These are phyloP conservation scores for Numida meleagris DNA, from an alignment of 2,113 vertebrate genomes.

Conservation along the genomic window DNA sequence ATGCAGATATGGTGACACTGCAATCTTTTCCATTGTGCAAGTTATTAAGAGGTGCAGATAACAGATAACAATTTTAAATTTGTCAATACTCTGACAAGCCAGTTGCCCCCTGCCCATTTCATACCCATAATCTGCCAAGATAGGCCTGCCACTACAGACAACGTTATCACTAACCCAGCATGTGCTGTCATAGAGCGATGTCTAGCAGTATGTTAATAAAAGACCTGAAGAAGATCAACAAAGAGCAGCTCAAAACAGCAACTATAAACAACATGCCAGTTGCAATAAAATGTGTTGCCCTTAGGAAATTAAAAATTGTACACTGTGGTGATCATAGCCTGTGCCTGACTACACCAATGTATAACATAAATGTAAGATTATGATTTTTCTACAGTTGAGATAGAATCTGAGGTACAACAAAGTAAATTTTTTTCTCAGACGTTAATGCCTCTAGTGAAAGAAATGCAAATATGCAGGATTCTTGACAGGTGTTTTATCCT, in stretches of 20 bases:
- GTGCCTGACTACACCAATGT: neutral
- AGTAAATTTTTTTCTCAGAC: neutral
- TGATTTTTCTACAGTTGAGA: neutral
- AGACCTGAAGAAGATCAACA: neutral
- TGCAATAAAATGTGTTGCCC: neutral
- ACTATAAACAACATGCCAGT: conserved; percentile 1
- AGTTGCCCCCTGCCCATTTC: conserved; percentile 46
- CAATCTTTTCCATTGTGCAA: neutral
- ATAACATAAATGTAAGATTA: neutral
- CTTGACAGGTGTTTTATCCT: neutral
- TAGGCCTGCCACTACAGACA: conserved; percentile 10
- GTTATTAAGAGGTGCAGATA: conserved; percentile 15
- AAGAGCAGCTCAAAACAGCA: neutral
- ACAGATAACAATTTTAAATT: conserved; percentile 30
- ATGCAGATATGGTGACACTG: neutral
- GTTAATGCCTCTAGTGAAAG: neutral
- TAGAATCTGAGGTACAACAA: neutral
- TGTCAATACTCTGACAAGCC: conserved; percentile 59
- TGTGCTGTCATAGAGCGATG: neutral
- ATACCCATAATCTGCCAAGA: conserved; percentile 22
- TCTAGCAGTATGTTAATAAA: conserved; percentile 28
- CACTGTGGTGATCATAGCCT: neutral
- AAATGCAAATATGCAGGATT: neutral
- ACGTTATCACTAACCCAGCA: conserved; percentile 16
- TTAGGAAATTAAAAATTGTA: conserved; percentile 42